These are phyloP conservation scores for Ceryle rudis DNA, from an alignment of 2,797 vertebrate genomes.

Conservation along the genomic window DNA sequence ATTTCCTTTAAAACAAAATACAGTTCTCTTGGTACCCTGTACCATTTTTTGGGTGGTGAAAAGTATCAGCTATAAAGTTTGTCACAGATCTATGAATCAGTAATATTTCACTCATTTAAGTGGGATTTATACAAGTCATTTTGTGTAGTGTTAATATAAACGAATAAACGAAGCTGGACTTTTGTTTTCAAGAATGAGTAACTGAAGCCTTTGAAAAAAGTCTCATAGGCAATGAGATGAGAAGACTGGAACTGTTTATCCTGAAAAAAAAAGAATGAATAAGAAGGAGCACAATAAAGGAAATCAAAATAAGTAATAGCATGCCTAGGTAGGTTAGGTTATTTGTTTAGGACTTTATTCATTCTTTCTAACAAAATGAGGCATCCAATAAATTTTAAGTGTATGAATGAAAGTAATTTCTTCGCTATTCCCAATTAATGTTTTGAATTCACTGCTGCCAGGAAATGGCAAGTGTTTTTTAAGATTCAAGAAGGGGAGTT, in stretches of 20 bases:
- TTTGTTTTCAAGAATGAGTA: not conserved
- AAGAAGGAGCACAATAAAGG: not conserved
- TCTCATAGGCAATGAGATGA: not conserved
- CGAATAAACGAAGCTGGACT: not conserved
- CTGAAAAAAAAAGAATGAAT: not conserved
- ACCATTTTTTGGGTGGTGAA: not conserved
- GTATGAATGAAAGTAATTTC: not conserved
- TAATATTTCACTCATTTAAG: not conserved
- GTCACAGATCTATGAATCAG: not conserved
- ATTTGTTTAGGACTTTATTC: constrained; percentile 5
- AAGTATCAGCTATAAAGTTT: not conserved
- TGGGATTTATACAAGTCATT: not conserved
- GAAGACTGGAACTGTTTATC: not conserved
- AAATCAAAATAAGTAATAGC: not conserved
- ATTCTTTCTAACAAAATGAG: not conserved
- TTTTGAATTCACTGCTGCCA: not conserved
- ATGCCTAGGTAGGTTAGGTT: not conserved
- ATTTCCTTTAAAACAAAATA: not conserved
- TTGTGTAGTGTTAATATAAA: not conserved
- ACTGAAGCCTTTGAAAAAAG: not conserved
- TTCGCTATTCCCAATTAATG: not conserved
- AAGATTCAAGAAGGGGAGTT: not conserved
- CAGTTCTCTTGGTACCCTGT: accelerated
- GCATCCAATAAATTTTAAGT: not conserved
- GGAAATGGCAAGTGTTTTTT: not conserved